Evolutionary conservation across 2,888 invertebrate genomes (phyloP), one percentile per base, ranked within the genome.

Genomic region (Sesia bembeciformis): DNA sequence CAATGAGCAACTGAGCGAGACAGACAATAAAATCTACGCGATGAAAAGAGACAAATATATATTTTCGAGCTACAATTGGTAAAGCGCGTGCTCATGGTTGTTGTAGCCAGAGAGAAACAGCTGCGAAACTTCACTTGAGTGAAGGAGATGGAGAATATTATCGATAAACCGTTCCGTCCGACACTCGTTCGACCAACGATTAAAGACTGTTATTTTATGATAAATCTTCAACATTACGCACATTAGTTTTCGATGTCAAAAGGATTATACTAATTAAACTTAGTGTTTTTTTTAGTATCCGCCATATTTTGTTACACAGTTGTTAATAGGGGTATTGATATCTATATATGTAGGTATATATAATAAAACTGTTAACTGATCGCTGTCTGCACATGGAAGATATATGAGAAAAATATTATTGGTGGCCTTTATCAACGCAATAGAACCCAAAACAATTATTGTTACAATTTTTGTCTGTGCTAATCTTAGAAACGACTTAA

Each of bases 161-260:
- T n/a, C n/a, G n/a, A 46, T 8, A 6, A 46, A 46, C 8, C n/a
- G n/a, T 46, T 8, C 46, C 46, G 46, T 46, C 8, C 46, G 46
- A 46, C 60, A 53, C 52, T 54, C 56, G 57, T 53, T 58, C 53
- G 51, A 40, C 6, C 49, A 52, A 51, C 56, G 54, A 60, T 60
- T 58, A 56, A 56, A 39, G 52, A 52, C 49, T 52, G 43, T 52
- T 52, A 49, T 55, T 55, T 52, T 55, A 55, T 8, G 49, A 55
- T 52, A 55, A 55, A 55, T 55, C 49, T 38, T 49, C 39, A 49
- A 50, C 55, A 55, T 55, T 55, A 8, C 8, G 46, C 1, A 49
- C 40, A 40, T 52, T 7, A 52, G 52, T 49, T 52, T 39, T 55
- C 49, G 39, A 40, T 52, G 46, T 8, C 40, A 40, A 49, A 55